Evolutionary conservation across 2,797 vertebrate species (phyloP), one percentile per base, ranked within the genome.

Genomic region (Mormyrops attenuatus): DNA sequence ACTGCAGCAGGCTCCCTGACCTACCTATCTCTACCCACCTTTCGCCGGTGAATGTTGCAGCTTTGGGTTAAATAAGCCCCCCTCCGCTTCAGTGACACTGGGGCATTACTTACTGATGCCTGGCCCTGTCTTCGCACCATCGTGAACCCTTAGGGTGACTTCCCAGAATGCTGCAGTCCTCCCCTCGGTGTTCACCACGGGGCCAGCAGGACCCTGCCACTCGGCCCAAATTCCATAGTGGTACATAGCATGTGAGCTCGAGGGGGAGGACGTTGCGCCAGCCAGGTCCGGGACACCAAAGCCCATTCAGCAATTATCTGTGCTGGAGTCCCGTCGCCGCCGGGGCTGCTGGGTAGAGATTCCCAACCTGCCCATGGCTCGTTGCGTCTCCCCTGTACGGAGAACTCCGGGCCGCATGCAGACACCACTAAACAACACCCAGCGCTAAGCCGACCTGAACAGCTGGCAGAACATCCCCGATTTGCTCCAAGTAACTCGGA

Each of bases 221-320:
- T 90, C 90, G 89, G 66, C 30, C 91, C 89, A 87, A 73, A 89
- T 88, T 84, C 88, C 89, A 88, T 87, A 89, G 90, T 91, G 66
- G 91, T 85, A 91, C 90, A 90, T 91, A 90, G 92, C 88, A 17
- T 17, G 66, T 26, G 91, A 93, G 91, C 94, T 95, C 94, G 92
- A n/a, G 53, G 93, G 69, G 9, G 94, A 95, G 95, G 95, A 94
- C 95, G 95, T 95, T 95, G 93, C 88, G 91, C 95, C 96, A 96
- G 95, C 95, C 96, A 17, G 96, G 95, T 95, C 94, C 90, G 89
- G 94, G 91, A 93, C 90, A 91, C 95, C 96, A 96, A 96, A 94
- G 95, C 95, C 95, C 94, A 85, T 95, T 94, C 93, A 94, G 95
- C 95, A 95, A 95, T 96, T 96, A 96, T 96, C 94, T 95, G 94